A percentile compares a stretch with the other conserved stretches of the same genome.
Evolutionary conservation across 1,140 invertebrate genomes (phyloP).

Genomic region (Drosophila takahashii): DNA sequence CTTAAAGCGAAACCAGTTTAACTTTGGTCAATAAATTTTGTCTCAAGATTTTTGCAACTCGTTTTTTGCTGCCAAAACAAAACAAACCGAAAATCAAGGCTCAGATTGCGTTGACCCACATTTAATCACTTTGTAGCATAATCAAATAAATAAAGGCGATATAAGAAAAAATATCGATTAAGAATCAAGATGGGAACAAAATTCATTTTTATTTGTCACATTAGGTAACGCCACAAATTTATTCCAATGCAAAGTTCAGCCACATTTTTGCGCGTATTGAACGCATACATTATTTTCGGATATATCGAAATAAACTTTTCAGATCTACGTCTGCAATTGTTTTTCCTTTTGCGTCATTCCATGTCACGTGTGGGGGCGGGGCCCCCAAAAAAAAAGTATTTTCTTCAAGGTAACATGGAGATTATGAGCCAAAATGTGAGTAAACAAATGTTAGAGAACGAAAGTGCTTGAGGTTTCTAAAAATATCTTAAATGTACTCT

Average conservation of each 20-base stretch:
- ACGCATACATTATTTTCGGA: constrained; percentile 2
- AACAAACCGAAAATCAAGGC: constrained; percentile 33
- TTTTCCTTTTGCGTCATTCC: constrained; percentile 51
- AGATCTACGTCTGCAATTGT: constrained; percentile 42
- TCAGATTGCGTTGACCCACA: constrained; percentile 56
- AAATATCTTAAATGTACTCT: constrained; percentile 28
- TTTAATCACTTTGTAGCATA: constrained; percentile 31
- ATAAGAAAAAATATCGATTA: neutral
- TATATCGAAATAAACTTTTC: constrained; percentile 35
- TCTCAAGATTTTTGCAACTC: constrained; percentile 47
- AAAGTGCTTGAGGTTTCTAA: constrained; percentile 45
- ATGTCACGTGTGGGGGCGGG: constrained; percentile 58
- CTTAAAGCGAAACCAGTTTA: constrained; percentile 53
- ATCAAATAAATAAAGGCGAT: constrained; percentile 13
- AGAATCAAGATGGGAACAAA: constrained; percentile 18
- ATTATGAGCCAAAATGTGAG: constrained; percentile 48
- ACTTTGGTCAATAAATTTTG: constrained; percentile 38
- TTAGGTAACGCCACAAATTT: constrained; percentile 34
- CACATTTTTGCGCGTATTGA: constrained; percentile 16
- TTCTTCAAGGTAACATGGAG: constrained; percentile 53
- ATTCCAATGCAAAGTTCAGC: constrained; percentile 39
- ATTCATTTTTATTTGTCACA: neutral
- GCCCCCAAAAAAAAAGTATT: constrained; percentile 9
- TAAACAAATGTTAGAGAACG: constrained; percentile 28
- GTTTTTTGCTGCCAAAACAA: constrained; percentile 36